phyloP scores from a whole-genome alignment of 2,797 vertebrate species.

The Eleutherodactylus coqui region DNA sequence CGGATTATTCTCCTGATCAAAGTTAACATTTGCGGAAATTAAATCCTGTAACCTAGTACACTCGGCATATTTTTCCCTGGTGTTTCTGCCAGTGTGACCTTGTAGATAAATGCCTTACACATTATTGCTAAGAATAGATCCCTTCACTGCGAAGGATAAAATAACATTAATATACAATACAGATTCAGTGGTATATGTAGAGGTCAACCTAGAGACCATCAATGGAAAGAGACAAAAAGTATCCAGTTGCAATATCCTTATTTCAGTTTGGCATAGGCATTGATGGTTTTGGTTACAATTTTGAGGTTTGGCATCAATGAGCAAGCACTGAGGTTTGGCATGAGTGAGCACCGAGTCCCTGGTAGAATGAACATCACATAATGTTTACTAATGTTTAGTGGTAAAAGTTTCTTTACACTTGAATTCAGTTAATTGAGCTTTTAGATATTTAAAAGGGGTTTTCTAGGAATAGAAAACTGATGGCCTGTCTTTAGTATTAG shows the following conservation, averaged over 20 bases:
- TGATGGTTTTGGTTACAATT: too few relatives aligned
- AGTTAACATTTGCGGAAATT: not conserved
- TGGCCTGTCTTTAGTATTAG: too few relatives aligned
- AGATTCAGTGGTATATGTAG: not conserved
- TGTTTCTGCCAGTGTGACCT: conserved; percentile 12
- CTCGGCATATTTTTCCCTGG: not conserved
- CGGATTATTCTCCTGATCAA: conserved; percentile 8
- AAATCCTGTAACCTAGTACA: conserved; percentile 22
- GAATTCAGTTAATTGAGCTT: too few relatives aligned
- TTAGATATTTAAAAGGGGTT: too few relatives aligned
- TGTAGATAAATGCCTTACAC: not conserved
- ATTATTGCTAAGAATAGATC: conserved; percentile 12
- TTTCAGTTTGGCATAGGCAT: not conserved
- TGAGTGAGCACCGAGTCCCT: not conserved
- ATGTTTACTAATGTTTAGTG: not conserved
- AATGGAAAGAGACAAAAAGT: not conserved
- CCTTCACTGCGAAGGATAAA: not conserved
- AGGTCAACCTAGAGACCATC: not conserved
- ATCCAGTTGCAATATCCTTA: not conserved
- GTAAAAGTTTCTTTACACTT: not conserved
- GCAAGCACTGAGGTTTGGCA: too few relatives aligned
- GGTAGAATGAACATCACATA: not conserved
- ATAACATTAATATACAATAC: not conserved
- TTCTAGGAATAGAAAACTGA: too few relatives aligned
- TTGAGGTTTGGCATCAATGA: not conserved